Percentiles rank a stretch among this genome's conserved stretches.
Evolutionary conservation across 2,888 invertebrate species (phyloP).

Genomic region (Lasioglossum pauxillum): DNA sequence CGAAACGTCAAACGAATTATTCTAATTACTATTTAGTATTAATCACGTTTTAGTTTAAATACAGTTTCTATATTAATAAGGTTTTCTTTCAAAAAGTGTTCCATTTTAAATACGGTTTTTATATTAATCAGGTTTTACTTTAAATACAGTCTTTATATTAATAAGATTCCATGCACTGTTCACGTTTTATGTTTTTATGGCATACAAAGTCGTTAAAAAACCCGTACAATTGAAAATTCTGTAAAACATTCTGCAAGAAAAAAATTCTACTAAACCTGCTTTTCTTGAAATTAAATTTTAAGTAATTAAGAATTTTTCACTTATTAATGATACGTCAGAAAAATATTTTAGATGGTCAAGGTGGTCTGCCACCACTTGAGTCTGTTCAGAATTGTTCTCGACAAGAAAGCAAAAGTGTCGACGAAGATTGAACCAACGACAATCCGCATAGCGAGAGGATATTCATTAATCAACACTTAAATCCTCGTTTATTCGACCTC

Average conservation of each 20-base stretch:
- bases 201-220: background rate
- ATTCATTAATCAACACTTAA: constrained; percentile 42
- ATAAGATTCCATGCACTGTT: background rate
- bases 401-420: background rate
- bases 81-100: background rate
- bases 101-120: background rate
- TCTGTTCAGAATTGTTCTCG: background rate
- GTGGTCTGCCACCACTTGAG: background rate
- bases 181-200: background rate
- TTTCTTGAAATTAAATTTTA: background rate
- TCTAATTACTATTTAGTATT: background rate
- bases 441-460: background rate
- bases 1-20: background rate
- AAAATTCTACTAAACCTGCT: background rate
- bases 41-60: background rate
- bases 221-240: background rate
- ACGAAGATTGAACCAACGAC: constrained; percentile 1
- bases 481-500: constrained; percentile 20
- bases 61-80: background rate
- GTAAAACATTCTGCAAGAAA: background rate
- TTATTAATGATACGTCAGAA: background rate
- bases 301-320: background rate
- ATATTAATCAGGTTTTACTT: background rate
- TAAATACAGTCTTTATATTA: background rate
- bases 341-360: background rate